Evolutionary conservation across 2,888 invertebrate species (phyloP).

Genomic region (Scrobipalpa costella): DNA sequence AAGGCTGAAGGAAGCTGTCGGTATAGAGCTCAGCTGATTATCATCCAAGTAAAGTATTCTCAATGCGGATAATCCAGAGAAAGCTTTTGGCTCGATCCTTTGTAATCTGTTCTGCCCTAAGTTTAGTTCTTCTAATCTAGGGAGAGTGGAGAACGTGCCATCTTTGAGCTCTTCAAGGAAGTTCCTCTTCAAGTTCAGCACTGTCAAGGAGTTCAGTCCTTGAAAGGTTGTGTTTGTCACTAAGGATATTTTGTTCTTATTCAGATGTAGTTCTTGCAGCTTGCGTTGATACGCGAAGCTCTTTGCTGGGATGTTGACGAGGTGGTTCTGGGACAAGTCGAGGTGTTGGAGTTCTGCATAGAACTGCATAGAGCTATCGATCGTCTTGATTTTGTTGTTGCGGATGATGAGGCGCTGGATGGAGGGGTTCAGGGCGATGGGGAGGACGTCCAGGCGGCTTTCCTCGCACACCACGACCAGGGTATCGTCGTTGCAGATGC

Average conservation of each 20-base stretch:
- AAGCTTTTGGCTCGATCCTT: constrained; percentile 88
- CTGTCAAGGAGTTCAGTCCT: constrained; percentile 88
- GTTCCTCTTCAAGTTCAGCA: constrained; percentile 90
- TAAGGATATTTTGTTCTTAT: constrained; percentile 91
- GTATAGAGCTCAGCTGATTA: constrained; percentile 89
- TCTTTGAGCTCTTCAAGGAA: constrained; percentile 89
- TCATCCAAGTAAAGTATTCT: constrained; percentile 91
- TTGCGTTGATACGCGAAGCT: constrained; percentile 91
- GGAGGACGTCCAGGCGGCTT: constrained; percentile 92
- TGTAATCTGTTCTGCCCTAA: constrained; percentile 92
- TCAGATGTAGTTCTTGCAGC: constrained; percentile 90
- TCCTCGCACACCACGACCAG: constrained; percentile 92
- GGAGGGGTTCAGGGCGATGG: constrained; percentile 94
- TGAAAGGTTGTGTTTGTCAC: constrained; percentile 90
- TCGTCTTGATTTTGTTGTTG: constrained; percentile 92
- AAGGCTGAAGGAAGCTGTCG: constrained; percentile 86
- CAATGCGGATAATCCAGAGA: constrained; percentile 87
- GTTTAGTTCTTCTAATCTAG: constrained; percentile 91
- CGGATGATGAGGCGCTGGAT: constrained; percentile 91
- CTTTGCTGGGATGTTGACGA: constrained; percentile 89
- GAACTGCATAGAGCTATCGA: constrained; percentile 94
- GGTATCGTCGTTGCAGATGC: constrained; percentile 94
- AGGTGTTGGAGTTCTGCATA: constrained; percentile 92
- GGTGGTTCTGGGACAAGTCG: constrained; percentile 91
- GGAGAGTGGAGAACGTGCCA: constrained; percentile 87